Evolutionary conservation across 1,140 invertebrate species (phyloP).

Genomic region (Ips nitidus): DNA sequence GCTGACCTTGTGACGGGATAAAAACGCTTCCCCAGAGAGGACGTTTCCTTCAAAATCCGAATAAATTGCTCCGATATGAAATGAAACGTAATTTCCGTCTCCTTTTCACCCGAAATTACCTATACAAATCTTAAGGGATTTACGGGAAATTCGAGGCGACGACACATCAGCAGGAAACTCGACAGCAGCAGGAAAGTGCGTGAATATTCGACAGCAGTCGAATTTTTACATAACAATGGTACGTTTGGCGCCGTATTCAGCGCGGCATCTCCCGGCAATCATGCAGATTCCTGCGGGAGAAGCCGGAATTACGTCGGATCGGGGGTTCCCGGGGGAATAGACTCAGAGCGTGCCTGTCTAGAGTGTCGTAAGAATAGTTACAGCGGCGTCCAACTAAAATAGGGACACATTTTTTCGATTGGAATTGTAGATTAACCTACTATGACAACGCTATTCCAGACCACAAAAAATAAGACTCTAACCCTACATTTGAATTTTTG

Average conservation of each 20-base stretch:
- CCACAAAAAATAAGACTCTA: too few relatives aligned
- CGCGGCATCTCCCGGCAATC: conserved; percentile 48
- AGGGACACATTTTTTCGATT: too few relatives aligned
- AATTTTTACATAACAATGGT: conserved; percentile 46
- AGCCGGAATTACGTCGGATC: conserved; percentile 47
- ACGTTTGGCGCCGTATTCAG: conserved; percentile 45
- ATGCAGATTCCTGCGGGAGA: conserved; percentile 45
- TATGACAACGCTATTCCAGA: too few relatives aligned
- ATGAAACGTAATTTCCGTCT: conserved; percentile 31
- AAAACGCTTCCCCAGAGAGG: too few relatives aligned
- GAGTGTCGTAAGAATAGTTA: too few relatives aligned
- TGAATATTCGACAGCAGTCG: conserved; percentile 38
- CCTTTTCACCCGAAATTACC: conserved; percentile 36
- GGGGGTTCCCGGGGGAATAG: conserved; percentile 38
- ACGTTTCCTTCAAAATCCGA: neutral
- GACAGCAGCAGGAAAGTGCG: conserved; percentile 32
- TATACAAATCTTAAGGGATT: conserved; percentile 37
- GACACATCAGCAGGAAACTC: conserved; percentile 22
- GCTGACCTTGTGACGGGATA: too few relatives aligned
- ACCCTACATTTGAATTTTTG: too few relatives aligned
- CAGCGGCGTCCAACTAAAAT: too few relatives aligned
- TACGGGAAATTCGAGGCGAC: conserved; percentile 22
- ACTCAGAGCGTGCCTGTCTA: conserved; percentile 28
- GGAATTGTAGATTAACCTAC: too few relatives aligned
- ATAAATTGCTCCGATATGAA: conserved; percentile 25